Evolutionary conservation across 2,113 vertebrate genomes (phyloP).

Genomic region (Chionomys nivalis): DNA sequence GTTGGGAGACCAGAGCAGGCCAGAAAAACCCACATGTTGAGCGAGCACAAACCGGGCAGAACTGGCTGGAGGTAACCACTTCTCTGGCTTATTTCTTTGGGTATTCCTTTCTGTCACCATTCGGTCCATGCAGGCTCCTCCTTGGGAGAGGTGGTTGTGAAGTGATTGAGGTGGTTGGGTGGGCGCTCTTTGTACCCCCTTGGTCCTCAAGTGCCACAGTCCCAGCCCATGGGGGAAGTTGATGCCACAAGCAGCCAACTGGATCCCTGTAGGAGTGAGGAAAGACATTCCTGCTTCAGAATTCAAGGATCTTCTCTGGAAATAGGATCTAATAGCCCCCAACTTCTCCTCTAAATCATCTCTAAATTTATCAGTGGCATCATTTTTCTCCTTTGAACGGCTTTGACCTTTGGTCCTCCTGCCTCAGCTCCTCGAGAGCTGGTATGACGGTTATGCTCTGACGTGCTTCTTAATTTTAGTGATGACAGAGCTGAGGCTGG

Average conservation of each 20-base stretch:
- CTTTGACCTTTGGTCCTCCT: neutral
- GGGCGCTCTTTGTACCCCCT: neutral
- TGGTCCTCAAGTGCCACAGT: neutral
- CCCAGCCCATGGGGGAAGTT: neutral
- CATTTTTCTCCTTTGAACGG: neutral
- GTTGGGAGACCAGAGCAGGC: accelerated
- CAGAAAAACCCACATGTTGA: no score
- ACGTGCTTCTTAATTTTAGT: neutral
- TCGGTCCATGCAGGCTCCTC: accelerated
- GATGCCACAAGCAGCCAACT: accelerated
- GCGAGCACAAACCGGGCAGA: neutral
- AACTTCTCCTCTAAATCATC: neutral
- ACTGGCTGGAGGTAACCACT: neutral
- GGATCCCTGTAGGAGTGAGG: no score
- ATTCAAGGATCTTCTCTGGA: neutral
- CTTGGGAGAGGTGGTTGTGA: neutral
- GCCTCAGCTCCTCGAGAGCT: neutral
- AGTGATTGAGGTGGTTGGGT: no score
- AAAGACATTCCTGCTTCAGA: neutral
- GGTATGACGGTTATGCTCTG: neutral
- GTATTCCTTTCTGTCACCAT: accelerated
- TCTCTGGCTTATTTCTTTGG: neutral
- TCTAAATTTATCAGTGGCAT: neutral
- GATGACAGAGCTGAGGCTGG: neutral
- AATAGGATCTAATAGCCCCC: neutral